Percentiles rank a stretch among this genome's conserved stretches.
Evolutionary conservation across 2,797 vertebrate species (phyloP).

Genomic region (Aplochiton taeniatus): DNA sequence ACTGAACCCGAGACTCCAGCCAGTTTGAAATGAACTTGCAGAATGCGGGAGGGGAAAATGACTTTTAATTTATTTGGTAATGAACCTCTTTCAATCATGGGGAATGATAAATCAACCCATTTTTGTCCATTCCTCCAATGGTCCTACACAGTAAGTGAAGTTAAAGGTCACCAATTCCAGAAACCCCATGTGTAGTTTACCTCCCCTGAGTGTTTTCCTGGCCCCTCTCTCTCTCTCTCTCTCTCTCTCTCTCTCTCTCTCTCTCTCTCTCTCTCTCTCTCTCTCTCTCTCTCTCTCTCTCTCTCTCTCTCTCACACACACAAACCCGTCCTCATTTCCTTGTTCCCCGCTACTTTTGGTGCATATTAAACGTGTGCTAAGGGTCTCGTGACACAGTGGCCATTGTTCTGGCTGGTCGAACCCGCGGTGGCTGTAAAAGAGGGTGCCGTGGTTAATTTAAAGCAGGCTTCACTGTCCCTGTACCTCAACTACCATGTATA

Average conservation of each 20-base stretch:
- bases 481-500: slow-evolving; percentile 34
- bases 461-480: slow-evolving; percentile 21
- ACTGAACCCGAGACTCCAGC: not conserved
- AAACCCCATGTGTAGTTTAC: no score
- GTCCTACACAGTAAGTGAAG: no score
- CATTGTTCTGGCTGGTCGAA: slow-evolving; percentile 57
- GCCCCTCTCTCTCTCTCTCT: not conserved
- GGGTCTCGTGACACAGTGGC: slow-evolving; percentile 53
- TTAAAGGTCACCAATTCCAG: no score
- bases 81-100: not conserved
- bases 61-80: no score
- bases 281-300: slow-evolving; percentile 13
- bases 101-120: not conserved
- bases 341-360: slow-evolving; percentile 35
- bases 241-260: not conserved
- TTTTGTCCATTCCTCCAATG: no score
- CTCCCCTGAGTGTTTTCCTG: no score
- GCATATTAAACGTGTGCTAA: slow-evolving; percentile 54
- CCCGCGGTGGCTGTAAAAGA: slow-evolving; percentile 40
- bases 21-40: no score
- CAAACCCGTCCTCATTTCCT: slow-evolving; percentile 12
- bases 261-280: not conserved
- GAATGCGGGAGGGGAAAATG: no score
- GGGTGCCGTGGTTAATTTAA: slow-evolving; percentile 42
- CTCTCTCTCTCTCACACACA: not conserved